These are phyloP conservation scores for Agapornis canus DNA, from an alignment of 2,797 vertebrate genomes.

Conservation along the genomic window DNA sequence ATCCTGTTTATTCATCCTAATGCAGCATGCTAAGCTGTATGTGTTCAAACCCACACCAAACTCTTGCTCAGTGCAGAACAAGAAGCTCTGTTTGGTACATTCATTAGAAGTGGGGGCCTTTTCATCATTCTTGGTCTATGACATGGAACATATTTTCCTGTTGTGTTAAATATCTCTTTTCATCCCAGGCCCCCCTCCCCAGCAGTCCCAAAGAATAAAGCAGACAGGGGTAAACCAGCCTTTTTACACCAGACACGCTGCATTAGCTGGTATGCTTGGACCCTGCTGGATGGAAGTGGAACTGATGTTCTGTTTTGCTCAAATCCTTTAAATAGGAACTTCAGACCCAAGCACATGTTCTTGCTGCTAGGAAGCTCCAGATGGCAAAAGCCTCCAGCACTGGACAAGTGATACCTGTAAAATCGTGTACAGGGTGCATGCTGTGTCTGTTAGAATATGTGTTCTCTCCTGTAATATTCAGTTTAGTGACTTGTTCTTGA, in stretches of 20 bases:
- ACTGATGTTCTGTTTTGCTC: not conserved
- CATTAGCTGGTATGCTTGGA: not conserved
- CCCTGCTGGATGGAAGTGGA: not conserved
- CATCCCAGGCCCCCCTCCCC: rapidly evolving
- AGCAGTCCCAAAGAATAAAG: not conserved
- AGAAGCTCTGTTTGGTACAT: not conserved
- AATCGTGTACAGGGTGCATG: not conserved
- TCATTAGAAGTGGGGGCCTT: not conserved
- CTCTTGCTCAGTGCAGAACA: not conserved
- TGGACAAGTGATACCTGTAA: not conserved
- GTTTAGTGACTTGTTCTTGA: not conserved
- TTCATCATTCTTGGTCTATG: not conserved
- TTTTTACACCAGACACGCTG: not conserved
- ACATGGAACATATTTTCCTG: not conserved
- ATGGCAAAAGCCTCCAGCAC: not conserved
- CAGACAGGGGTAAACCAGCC: rapidly evolving
- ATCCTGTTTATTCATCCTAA: not conserved
- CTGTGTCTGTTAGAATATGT: not conserved
- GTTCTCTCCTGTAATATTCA: not conserved
- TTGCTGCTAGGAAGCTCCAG: not conserved
- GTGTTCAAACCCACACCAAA: not conserved
- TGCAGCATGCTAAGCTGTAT: not conserved
- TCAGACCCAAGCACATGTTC: not conserved
- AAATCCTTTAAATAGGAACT: not conserved
- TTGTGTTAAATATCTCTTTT: not conserved